phyloP scores from a whole-genome alignment of 2,797 vertebrate genomes.

The Gadopsis marmoratus region DNA sequence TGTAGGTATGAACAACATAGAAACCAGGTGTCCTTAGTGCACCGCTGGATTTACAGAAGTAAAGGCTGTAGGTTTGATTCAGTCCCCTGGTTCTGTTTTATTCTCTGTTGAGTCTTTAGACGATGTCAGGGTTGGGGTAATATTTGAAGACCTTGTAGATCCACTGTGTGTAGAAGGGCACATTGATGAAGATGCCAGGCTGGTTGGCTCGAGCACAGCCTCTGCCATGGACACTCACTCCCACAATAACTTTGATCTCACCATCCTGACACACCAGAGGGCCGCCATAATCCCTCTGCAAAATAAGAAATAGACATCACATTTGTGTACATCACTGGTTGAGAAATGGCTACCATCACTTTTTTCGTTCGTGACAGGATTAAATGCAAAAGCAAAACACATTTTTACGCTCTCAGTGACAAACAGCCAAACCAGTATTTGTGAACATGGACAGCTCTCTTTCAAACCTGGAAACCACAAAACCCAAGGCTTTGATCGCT shows the following conservation, averaged over 20 bases:
- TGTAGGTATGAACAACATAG: conserved; percentile 39
- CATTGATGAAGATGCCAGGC: conserved; percentile 95
- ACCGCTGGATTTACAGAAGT: conserved; percentile 42
- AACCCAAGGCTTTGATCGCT: conserved; percentile 55
- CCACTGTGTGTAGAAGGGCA: conserved; percentile 96
- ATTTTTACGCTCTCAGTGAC: conserved; percentile 20
- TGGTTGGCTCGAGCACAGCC: conserved; percentile 94
- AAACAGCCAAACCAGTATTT: conserved; percentile 10
- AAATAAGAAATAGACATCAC: conserved; percentile 41
- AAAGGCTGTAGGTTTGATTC: conserved; percentile 32
- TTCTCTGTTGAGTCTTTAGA: conserved; percentile 58
- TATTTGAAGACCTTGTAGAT: conserved; percentile 94
- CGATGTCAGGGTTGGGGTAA: conserved; percentile 71
- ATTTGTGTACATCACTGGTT: conserved; percentile 16
- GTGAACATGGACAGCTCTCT: conserved; percentile 36
- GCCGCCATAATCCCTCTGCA: conserved; percentile 95
- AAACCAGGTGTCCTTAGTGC: conserved; percentile 55
- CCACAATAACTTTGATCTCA: conserved; percentile 91
- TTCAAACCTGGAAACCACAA: conserved; percentile 56
- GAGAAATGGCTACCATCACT: conserved; percentile 9
- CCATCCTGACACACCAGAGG: conserved; percentile 95
- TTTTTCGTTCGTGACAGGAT: conserved; percentile 31
- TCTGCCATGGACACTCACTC: conserved; percentile 95
- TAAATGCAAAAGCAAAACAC: conserved; percentile 36
- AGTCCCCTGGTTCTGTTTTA: conserved; percentile 31